Evolutionary conservation across 2,888 invertebrate genomes (phyloP).

Genomic region (Plemyria rubiginata): DNA sequence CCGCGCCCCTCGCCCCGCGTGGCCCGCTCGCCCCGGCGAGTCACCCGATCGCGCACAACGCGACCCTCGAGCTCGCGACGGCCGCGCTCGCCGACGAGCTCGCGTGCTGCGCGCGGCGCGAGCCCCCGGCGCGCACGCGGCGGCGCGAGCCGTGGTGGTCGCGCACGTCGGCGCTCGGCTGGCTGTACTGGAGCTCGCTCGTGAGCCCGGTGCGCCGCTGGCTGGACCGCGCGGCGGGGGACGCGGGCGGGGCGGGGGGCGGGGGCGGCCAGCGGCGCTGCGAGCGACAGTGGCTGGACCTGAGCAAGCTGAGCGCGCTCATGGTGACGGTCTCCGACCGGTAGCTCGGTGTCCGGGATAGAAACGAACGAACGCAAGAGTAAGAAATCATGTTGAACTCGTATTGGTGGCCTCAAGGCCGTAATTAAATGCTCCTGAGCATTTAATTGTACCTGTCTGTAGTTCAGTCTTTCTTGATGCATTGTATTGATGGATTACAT

Average conservation of each 20-base stretch:
- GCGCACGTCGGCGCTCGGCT: constrained; percentile 59
- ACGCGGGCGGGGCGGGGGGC: constrained; percentile 48
- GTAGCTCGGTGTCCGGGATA: constrained; percentile 38
- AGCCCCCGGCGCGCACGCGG: too few species aligned
- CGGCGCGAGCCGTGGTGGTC: constrained; percentile 60
- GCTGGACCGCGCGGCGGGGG: constrained; percentile 64
- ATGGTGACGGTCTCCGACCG: constrained; percentile 66
- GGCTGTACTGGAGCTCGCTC: constrained; percentile 70
- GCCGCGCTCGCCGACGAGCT: constrained; percentile 27
- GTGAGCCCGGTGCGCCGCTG: constrained; percentile 71
- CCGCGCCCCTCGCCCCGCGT: not conserved
- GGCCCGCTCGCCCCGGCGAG: constrained; percentile 4
- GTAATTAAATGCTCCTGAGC: too few species aligned
- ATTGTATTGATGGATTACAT: not conserved
- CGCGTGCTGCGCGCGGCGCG: constrained; percentile 56
- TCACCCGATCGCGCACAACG: constrained; percentile 38
- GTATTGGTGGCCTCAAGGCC: constrained; percentile 1
- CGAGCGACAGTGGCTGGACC: constrained; percentile 59
- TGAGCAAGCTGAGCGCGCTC: constrained; percentile 62
- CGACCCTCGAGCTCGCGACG: constrained; percentile 42
- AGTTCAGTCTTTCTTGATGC: not conserved
- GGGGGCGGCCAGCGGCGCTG: constrained; percentile 38
- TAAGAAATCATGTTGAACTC: not conserved
- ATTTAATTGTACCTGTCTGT: constrained; percentile 12
- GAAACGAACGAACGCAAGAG: not conserved